A percentile compares a stretch with the other conserved stretches of the same genome.
These are phyloP conservation scores for Podarcis muralis DNA, from an alignment of 2,113 vertebrate genomes.

Conservation along the genomic window DNA sequence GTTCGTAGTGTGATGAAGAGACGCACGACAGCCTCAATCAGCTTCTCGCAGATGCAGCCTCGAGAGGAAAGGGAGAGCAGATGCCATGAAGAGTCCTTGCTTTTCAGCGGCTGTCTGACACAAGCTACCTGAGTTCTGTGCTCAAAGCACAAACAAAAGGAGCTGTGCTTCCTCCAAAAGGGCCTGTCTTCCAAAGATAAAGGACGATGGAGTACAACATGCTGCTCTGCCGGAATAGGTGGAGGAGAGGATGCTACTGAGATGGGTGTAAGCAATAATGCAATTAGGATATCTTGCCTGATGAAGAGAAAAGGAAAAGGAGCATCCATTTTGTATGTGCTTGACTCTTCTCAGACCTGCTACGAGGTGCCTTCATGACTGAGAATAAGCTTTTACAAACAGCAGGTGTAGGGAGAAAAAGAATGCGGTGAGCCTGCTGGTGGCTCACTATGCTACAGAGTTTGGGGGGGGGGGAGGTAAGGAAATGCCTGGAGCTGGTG, in stretches of 20 bases:
- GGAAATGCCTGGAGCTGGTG: neutral
- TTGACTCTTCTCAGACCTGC: conserved; percentile 25
- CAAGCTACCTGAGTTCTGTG: conserved; percentile 39
- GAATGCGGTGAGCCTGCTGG: neutral
- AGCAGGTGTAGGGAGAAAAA: neutral
- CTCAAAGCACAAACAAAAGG: conserved; percentile 49
- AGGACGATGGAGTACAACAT: conserved; percentile 51
- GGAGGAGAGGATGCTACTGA: conserved; percentile 28
- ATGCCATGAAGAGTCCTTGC: conserved; percentile 34
- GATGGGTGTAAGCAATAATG: conserved; percentile 29
- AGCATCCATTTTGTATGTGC: conserved; percentile 21
- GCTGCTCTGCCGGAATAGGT: conserved; percentile 10
- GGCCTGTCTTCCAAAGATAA: conserved; percentile 65
- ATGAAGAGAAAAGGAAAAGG: conserved; percentile 29
- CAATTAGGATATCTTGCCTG: conserved; percentile 16
- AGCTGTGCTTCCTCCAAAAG: conserved; percentile 24
- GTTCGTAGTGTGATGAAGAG: conserved; percentile 27
- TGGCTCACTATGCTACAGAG: neutral
- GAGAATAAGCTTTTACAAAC: neutral
- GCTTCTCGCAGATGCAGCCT: neutral
- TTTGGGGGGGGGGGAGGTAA: neutral
- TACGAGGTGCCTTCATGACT: conserved; percentile 2
- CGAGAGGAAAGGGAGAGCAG: conserved; percentile 26
- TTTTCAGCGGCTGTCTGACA: conserved; percentile 49
- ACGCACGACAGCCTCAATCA: conserved; percentile 42